These are phyloP conservation scores for Chrysogorgia sp. DNA, from an alignment of 92 coral and sea anemone genomes.

Conservation along the genomic window DNA sequence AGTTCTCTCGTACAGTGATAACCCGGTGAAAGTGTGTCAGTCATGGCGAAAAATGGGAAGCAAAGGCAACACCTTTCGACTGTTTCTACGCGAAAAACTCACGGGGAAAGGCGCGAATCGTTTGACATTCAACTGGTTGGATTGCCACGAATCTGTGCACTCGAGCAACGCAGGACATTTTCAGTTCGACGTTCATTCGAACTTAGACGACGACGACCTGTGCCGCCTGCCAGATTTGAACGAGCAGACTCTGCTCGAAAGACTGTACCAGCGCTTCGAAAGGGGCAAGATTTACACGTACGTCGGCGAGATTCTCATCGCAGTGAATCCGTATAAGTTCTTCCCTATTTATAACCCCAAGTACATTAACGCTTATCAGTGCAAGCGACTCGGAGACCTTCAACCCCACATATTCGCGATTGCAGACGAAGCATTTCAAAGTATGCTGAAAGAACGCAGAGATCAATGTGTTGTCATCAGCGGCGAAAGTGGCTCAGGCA, in stretches of 20 bases:
- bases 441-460: slow-evolving; percentile 88
- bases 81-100: slow-evolving; percentile 78
- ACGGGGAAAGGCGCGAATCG: slow-evolving; percentile 63
- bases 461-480: slow-evolving; percentile 96
- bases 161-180: slow-evolving; percentile 55
- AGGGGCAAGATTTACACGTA: slow-evolving; percentile 92
- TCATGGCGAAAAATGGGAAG: slow-evolving; percentile 78
- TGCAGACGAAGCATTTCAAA: slow-evolving; percentile 95
- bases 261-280: slow-evolving; percentile 79
- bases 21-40: slow-evolving; percentile 81
- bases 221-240: slow-evolving; percentile 85
- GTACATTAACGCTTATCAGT: slow-evolving; percentile 83
- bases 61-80: slow-evolving; percentile 74
- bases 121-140: slow-evolving; percentile 89
- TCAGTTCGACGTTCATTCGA: slow-evolving; percentile 74
- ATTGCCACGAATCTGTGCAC: slow-evolving; percentile 90
- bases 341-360: slow-evolving; percentile 99
- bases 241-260: slow-evolving; percentile 82
- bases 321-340: slow-evolving; percentile 96
- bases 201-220: slow-evolving; percentile 85
- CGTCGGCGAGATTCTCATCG: slow-evolving; percentile 94
- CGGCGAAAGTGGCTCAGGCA: slow-evolving; percentile 98
- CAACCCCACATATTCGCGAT: slow-evolving; percentile 98
- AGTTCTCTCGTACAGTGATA: slow-evolving; percentile 71
- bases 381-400: slow-evolving; percentile 85